phyloP scores from a whole-genome alignment of 2,888 invertebrate genomes.

The Cephus runcator region DNA sequence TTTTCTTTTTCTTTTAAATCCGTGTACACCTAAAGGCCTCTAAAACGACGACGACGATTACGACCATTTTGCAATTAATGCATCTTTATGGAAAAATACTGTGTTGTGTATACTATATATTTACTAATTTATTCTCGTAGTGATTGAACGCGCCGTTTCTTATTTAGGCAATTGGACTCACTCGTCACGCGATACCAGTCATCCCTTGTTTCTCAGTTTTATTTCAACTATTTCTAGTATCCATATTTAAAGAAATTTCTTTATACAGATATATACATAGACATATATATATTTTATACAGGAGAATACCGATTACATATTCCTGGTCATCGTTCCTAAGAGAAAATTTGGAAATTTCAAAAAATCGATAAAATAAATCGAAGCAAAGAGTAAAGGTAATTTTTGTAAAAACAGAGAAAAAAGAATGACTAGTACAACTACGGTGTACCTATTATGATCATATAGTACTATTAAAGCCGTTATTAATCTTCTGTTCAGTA shows the following conservation, averaged over 20 bases:
- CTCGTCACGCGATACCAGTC: neutral
- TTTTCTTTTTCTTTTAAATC: neutral
- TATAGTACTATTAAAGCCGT: neutral
- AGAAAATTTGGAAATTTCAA: neutral
- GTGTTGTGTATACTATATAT: constrained; percentile 14
- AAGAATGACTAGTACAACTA: neutral
- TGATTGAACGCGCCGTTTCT: constrained; percentile 17
- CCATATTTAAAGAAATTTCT: neutral
- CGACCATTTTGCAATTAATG: constrained; percentile 10
- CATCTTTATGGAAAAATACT: constrained; percentile 37
- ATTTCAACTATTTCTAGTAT: neutral
- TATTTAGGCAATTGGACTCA: neutral
- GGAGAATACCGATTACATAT: too few relatives aligned
- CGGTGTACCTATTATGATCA: neutral
- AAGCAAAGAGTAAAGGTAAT: neutral
- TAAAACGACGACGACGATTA: neutral
- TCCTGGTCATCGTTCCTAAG: too few relatives aligned
- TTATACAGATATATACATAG: neutral
- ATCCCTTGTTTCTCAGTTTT: neutral
- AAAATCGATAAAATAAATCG: neutral
- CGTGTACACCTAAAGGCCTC: neutral
- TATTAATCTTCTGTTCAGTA: neutral
- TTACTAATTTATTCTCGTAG: neutral
- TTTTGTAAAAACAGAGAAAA: neutral
- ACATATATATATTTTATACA: neutral